These are phyloP conservation scores for Mallotus villosus DNA, from an alignment of 2,797 vertebrate species.

Conservation along the genomic window DNA sequence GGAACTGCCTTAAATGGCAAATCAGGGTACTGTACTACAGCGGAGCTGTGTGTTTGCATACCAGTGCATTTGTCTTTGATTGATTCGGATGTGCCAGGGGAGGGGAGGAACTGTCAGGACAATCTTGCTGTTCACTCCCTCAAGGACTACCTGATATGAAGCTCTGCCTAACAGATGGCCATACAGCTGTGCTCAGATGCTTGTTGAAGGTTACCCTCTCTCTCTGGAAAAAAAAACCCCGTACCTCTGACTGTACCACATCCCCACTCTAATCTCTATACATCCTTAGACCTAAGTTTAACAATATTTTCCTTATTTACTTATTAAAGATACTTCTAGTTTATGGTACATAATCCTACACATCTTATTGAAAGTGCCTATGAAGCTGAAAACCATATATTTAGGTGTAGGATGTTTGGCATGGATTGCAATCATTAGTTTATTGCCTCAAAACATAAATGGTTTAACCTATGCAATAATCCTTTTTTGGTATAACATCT, in stretches of 20 bases:
- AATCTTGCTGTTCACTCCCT: conserved; percentile 23
- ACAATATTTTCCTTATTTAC: no score
- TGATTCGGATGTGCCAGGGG: neutral
- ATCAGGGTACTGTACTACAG: neutral
- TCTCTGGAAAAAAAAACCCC: conserved; percentile 33
- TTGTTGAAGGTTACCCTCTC: conserved; percentile 51
- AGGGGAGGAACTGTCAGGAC: conserved; percentile 31
- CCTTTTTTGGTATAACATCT: neutral
- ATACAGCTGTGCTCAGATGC: conserved; percentile 52
- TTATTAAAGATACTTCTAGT: no score
- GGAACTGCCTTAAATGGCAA: neutral
- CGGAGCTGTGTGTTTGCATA: neutral
- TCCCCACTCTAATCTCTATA: neutral
- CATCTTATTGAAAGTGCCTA: neutral
- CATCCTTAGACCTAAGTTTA: neutral
- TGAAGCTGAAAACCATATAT: neutral
- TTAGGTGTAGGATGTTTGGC: neutral
- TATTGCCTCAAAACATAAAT: neutral
- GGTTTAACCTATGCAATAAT: neutral
- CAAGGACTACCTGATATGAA: conserved; percentile 24
- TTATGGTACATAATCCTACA: neutral
- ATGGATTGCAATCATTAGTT: neutral
- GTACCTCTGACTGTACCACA: conserved; percentile 8
- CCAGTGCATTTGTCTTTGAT: conserved; percentile 20
- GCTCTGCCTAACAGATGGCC: conserved; percentile 55